Evolutionary conservation across 2,888 invertebrate species (phyloP).

Genomic region (Dexiosoma caninum): DNA sequence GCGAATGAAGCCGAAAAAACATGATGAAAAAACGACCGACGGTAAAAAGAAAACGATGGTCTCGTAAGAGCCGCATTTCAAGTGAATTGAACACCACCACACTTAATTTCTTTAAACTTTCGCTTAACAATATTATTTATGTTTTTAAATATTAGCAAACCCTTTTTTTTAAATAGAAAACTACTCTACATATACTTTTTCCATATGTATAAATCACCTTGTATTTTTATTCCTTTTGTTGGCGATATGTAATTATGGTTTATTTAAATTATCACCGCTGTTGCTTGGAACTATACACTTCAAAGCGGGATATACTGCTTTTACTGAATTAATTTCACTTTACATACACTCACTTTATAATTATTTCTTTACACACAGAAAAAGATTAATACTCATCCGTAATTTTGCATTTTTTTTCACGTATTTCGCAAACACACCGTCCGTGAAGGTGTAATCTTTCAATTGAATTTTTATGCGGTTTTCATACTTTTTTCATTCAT

Average conservation of each 20-base stretch:
- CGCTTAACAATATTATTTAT: conserved; percentile 23
- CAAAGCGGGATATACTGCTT: conserved; percentile 46
- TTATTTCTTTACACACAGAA: conserved; percentile 44
- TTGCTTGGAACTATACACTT: conserved; percentile 3
- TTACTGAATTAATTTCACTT: conserved; percentile 56
- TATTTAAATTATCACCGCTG: conserved; percentile 6
- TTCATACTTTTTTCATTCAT: conserved; percentile 58
- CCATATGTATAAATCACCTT: conserved; percentile 53
- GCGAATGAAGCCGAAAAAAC: conserved; percentile 62
- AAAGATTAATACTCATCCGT: conserved; percentile 45
- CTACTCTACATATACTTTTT: background rate
- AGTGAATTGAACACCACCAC: conserved; percentile 41
- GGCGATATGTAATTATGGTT: background rate
- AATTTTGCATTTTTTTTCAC: conserved; percentile 36
- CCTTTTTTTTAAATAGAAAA: conserved; percentile 17
- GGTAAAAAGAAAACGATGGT: conserved; percentile 52
- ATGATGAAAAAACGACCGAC: conserved; percentile 63
- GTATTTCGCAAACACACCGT: conserved; percentile 60
- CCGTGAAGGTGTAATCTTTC: conserved; percentile 50
- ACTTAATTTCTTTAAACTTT: conserved; percentile 19
- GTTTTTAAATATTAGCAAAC: background rate
- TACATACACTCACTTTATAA: conserved; percentile 45
- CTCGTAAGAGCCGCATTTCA: conserved; percentile 56
- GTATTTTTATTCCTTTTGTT: conserved; percentile 38
- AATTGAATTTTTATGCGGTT: conserved; percentile 51